These are phyloP conservation scores for Periparus ater DNA, from an alignment of 2,797 vertebrate species.

Conservation along the genomic window DNA sequence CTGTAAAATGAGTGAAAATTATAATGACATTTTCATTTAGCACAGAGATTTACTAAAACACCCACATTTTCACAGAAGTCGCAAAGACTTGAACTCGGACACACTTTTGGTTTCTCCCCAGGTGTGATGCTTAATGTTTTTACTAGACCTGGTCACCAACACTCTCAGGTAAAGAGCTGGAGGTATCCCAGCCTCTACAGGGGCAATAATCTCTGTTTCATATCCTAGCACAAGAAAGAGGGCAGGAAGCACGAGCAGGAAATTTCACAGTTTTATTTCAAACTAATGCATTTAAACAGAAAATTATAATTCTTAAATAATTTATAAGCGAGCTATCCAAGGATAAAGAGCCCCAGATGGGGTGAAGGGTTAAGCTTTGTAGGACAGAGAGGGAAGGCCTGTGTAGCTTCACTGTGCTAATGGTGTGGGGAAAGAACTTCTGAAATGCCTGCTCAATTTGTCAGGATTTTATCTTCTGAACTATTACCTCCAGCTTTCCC, in stretches of 20 bases:
- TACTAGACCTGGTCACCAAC: not conserved
- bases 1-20: slow-evolving; percentile 11
- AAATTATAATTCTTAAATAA: not conserved
- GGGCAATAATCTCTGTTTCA: not conserved
- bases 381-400: not conserved
- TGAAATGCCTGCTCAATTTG: slow-evolving; percentile 27
- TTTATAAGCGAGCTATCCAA: not conserved
- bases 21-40: slow-evolving; percentile 3
- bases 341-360: not conserved
- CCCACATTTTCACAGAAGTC: not conserved
- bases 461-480: slow-evolving; percentile 33
- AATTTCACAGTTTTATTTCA: not conserved
- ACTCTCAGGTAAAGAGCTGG: not conserved
- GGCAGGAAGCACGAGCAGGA: not conserved
- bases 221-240: not conserved
- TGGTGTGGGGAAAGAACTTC: not conserved
- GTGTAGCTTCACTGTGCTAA: not conserved
- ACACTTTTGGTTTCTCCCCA: not conserved
- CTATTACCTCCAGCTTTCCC: not conserved
- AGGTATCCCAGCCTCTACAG: not conserved
- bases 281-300: not conserved
- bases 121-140: not conserved
- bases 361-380: not conserved
- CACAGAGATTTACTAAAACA: not conserved
- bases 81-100: not conserved